Percentiles rank a stretch among this genome's conserved stretches.
Conservation (phyloP, 2,888 invertebrate species). For the Chaetogeoica ovagalla region DNA sequence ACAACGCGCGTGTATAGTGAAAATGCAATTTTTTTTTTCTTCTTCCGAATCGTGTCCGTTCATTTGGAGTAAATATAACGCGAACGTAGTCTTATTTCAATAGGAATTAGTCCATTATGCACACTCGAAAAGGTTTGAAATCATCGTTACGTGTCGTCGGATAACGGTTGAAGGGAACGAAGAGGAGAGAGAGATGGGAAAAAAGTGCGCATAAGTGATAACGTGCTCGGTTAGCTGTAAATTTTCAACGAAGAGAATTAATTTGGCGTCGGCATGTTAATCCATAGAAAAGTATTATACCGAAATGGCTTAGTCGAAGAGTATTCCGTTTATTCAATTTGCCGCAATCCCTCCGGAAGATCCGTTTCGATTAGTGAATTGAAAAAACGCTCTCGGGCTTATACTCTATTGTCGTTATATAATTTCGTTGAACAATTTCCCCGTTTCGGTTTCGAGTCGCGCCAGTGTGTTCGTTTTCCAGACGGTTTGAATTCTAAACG, state of each 20-base stretch:
- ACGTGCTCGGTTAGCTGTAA: constrained; percentile 22
- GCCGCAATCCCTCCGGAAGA: neutral
- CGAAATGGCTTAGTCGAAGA: constrained; percentile 17
- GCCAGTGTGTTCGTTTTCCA: neutral
- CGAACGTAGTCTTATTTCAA: neutral
- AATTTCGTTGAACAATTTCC: constrained; percentile 12
- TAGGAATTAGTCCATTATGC: constrained; percentile 2
- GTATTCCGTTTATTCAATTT: constrained; percentile 9
- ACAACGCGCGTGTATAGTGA: no score
- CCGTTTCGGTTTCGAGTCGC: neutral
- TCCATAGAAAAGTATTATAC: constrained; percentile 36
- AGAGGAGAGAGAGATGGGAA: neutral
- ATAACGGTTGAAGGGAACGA: constrained; percentile 12
- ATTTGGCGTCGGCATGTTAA: constrained; percentile 21
- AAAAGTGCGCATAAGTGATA: neutral
- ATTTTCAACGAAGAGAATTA: constrained; percentile 26
- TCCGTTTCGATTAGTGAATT: constrained; percentile 31
- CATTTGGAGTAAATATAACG: no score
- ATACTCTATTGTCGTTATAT: neutral
- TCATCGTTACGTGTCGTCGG: neutral
- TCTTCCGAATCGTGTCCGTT: no score
- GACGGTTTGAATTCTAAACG: neutral
- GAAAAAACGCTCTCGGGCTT: constrained; percentile 19
- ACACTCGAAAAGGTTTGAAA: no score
- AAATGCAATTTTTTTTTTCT: no score